phyloP scores from a whole-genome alignment of 2,797 vertebrate species.

The Alcedo quadribrachys region DNA sequence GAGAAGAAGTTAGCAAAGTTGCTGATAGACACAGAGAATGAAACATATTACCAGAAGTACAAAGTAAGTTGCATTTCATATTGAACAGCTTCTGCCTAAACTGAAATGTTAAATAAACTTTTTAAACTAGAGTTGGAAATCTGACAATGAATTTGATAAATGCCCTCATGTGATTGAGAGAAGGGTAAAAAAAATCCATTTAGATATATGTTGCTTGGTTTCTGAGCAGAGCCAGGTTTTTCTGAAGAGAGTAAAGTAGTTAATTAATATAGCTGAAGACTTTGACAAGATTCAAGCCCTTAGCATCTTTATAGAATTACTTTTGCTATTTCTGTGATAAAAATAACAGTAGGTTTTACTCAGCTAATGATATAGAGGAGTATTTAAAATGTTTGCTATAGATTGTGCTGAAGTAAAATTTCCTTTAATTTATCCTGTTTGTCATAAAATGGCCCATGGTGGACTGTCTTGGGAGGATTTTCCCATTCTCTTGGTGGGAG shows the following conservation, averaged over 20 bases:
- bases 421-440: neutral
- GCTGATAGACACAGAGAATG: conserved; percentile 83
- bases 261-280: neutral
- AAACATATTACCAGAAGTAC: conserved; percentile 85
- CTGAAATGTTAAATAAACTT: neutral
- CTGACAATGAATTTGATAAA: neutral
- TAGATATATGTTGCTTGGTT: neutral
- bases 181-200: neutral
- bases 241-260: neutral
- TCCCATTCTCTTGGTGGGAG: neutral
- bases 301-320: neutral
- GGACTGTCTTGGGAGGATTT: neutral
- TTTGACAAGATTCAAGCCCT: neutral
- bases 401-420: neutral
- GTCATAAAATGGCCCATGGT: neutral
- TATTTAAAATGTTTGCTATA: neutral
- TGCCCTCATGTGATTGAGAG: neutral
- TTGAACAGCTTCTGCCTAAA: neutral
- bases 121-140: neutral
- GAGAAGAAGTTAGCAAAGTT: conserved; percentile 85
- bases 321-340: neutral
- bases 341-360: neutral
- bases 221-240: neutral
- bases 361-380: neutral
- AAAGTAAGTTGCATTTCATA: conserved; percentile 78